Base-by-base conservation (phyloP, 2,797 vertebrate genomes). In the Enteromius trimaculatus region DNA sequence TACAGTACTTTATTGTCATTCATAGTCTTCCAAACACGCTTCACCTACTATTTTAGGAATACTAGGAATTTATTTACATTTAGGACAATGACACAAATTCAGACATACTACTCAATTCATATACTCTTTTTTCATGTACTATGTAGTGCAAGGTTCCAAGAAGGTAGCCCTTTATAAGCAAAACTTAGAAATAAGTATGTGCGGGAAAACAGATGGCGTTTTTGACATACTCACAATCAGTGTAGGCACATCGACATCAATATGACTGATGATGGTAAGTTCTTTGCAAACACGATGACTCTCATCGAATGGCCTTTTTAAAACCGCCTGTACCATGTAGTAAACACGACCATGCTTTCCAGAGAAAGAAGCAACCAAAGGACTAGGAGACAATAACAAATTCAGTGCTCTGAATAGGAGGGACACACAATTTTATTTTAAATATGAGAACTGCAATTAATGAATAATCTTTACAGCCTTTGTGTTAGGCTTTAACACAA, bases 341-440 rank as follows among this genome's bases (percentile, higher is more conserved):
- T 91, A 90, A 80, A 96, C 91, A 1, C 90, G 92, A 72, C 95
- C 96, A 0, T 95, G 93, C 34, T 94, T 96, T 51, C 96, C 96
- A 13, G 88, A 88, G 60, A 96, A 96, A 0, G 95, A 95, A 39
- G 94, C 94, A 39, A 94, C 94, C 87, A 96, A 85, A 44, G 93
- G 93, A 78, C 96, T 96, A 91, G 68, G 92, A 90, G 0, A 26
- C 89, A 85, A 49, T 23, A 16, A 49, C 60, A 16, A 3, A 4
- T 14, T 37, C 39, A 81, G n/a, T 62, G 26, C 19, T 62, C 4
- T 51, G 14, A 26, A 47, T 21, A 31, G 23, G 3, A 19, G 37
- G 4, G 60, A 51, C 13, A 42, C 16, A 49, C 29, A 3, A 49
- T 9, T 71, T 16, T 0, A 58, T 81, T 62, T 8, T 51, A 1